Evolutionary conservation across 2,888 invertebrate species (phyloP), one percentile per base, ranked within the genome.

Genomic region (Eristalinus sepulchralis): DNA sequence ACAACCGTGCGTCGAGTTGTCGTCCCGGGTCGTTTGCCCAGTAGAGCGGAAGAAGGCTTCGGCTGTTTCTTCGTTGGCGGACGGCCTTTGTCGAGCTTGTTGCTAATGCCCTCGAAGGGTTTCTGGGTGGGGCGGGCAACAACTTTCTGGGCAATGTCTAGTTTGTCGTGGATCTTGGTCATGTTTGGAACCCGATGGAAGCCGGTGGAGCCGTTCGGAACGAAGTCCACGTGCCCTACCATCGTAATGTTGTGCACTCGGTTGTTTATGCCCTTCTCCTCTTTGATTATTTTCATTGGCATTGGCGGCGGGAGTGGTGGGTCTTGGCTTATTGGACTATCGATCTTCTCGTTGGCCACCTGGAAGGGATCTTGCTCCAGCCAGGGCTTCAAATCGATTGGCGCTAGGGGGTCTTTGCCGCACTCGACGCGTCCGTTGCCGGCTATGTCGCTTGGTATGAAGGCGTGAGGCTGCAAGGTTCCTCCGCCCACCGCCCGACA

Each of bases 141-240:
- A 90, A 91, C 67, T 91, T 93, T 91, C 3, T 90, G 90, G 85
- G 89, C 90, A 0, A 95, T 93, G 93, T 95, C 95, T 73, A 95
- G 93, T 93, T 95, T 95, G 91, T 95, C 95, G 88, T 94, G 94
- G 63, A 95, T 93, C 83, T 92, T 92, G n/a, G 89, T 90, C 9
- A 86, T 77, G 39, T 90, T 90, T 5, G 78, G 66, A 0, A 90
- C 90, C 60, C 90, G 88, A 6, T 90, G 91, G 33, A 91, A 89
- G 6, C 90, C 91, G 6, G 84, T 89, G 1, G 89, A 88, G 3
- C 90, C 88, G 55, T 91, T 90, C 0, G 90, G 88, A 66, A 86
- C 89, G 17, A 92, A 89, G 60, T 91, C 90, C 11, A 90, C 88
- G 20, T 90, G 89, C 0, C 90, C 88, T 0, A 89, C 78, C 11